Evolutionary conservation across 2,113 vertebrate genomes (phyloP).

Genomic region (Apteryx owenii): DNA sequence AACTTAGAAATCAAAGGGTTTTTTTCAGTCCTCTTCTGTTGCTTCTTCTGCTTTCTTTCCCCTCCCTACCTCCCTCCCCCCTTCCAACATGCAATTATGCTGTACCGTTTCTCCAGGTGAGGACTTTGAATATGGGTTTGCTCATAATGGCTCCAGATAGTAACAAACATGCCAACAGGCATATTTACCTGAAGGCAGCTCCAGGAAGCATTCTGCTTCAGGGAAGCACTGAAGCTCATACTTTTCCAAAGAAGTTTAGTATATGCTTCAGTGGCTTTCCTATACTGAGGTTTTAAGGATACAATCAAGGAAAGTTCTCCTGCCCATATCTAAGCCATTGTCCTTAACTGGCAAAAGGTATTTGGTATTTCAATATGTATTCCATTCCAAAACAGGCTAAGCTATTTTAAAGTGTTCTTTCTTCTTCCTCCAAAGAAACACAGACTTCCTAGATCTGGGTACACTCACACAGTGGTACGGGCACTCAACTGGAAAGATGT

Average conservation of each 20-base stretch:
- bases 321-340: background rate
- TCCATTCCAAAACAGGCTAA: background rate
- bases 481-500: background rate
- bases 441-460: background rate
- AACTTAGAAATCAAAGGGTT: background rate
- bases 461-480: background rate
- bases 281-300: background rate
- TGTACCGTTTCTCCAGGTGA: background rate
- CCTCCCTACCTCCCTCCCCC: background rate
- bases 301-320: background rate
- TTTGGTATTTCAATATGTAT: background rate
- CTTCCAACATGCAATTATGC: background rate
- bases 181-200: background rate
- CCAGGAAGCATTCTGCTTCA: background rate
- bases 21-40: background rate
- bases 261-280: background rate
- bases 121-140: fast-evolving
- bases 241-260: background rate
- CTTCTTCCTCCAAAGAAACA: background rate
- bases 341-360: background rate
- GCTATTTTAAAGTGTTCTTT: background rate
- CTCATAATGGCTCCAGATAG: background rate
- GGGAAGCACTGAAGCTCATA: background rate
- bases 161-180: background rate
- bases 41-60: background rate